Percentiles rank a stretch among this genome's conserved stretches.
Evolutionary conservation across 2,888 invertebrate genomes (phyloP).

Genomic region (Sycophila texana): DNA sequence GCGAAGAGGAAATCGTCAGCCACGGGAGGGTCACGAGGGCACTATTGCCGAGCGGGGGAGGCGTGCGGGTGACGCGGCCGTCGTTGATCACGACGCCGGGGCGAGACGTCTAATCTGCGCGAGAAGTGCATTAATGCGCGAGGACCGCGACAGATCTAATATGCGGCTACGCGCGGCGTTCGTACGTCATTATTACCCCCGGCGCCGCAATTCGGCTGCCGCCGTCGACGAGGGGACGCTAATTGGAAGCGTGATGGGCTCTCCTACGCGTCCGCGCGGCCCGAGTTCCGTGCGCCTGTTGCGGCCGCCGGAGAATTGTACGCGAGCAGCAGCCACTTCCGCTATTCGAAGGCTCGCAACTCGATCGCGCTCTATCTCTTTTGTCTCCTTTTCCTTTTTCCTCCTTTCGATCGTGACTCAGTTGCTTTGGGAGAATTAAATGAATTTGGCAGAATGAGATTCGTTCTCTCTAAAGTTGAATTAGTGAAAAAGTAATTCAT

Average conservation of each 20-base stretch:
- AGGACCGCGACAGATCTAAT: background rate
- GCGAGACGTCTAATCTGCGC: constrained; percentile 2
- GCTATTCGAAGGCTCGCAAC: background rate
- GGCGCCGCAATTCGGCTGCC: background rate
- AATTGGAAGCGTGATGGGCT: constrained; percentile 38
- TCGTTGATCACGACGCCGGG: constrained; percentile 38
- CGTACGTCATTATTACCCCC: constrained; percentile 40
- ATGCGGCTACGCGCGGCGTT: constrained; percentile 4
- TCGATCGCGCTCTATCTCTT: background rate
- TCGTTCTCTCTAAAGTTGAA: too few relatives aligned
- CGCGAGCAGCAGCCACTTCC: background rate
- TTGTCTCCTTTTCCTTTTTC: background rate
- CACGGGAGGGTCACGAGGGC: background rate
- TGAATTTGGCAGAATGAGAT: too few relatives aligned
- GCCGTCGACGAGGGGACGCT: constrained; percentile 5
- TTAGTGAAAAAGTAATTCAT: too few relatives aligned
- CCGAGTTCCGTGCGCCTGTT: constrained; percentile 5
- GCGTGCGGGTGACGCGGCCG: background rate
- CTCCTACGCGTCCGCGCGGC: background rate
- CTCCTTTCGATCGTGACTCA: too few relatives aligned
- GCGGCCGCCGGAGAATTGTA: constrained; percentile 18
- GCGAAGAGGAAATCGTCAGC: background rate
- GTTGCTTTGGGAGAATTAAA: too few relatives aligned
- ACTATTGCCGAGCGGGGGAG: background rate
- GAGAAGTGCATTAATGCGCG: constrained; percentile 22